Evolutionary conservation across 2,888 invertebrate genomes (phyloP), one percentile per base, ranked within the genome.

Genomic region (Mesorhabditis sp.): DNA sequence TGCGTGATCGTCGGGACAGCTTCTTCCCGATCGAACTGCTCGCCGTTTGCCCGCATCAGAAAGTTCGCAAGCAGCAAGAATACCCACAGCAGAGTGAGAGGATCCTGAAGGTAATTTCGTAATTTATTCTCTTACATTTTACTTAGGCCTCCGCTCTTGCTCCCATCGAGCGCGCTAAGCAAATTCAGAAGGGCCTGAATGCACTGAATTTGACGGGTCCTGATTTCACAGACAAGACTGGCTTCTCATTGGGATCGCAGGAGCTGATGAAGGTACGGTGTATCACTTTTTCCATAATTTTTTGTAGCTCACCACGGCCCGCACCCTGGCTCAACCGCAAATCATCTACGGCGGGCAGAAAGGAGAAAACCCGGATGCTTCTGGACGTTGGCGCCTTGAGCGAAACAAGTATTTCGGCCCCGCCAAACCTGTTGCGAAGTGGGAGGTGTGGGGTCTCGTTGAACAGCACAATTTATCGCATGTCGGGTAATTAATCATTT

Each of bases 21-120:
- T 50, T 50, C 58, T 50, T 50, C 58, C 58, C 58, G 10, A 50
- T 50, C 58, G 58, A 50, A 50, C 10, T 50, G 1, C 58, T 50
- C 58, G n/a, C 7, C 10, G 58, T 50, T n/a, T 50, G 58, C 58
- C 58, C 58, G 58, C n/a, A 50, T 50, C 58, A 50, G n/a, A 50
- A 50, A 50, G 58, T 50, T 10, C 7, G n/a, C 10, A 50, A 50
- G n/a, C n/a, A 10, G 58, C 58, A 50, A n/a, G 58, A 50, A n/a
- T 50, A 13, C n/a, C 10, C 58, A 13, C 10, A 50, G 58, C 58
- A 50, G n/a, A n/a, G 58, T n/a, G 58, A 50, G 58, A 13, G n/a
- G 58, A 50, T 13, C n/a, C 28, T 28, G 28, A 50, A n/a, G 7
- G 7, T n/a, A 50, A 50, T n/a, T 13, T 50, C n/a, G 58, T 50